Percentiles rank a stretch among this genome's conserved stretches.
phyloP scores from a whole-genome alignment of 2,113 vertebrate species.

The Dryoscopus gambensis region DNA sequence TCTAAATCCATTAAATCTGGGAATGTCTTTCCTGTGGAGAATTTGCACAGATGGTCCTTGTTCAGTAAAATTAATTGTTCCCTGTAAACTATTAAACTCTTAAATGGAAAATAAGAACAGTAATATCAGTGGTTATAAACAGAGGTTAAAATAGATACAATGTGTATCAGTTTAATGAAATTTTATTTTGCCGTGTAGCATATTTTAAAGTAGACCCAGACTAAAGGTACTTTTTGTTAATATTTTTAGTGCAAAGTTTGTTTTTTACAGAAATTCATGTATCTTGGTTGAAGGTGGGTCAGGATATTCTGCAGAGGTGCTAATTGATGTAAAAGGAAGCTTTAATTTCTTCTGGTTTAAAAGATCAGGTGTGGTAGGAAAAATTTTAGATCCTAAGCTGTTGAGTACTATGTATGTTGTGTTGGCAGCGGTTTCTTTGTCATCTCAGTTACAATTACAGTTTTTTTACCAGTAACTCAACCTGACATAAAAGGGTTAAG shows the following conservation, averaged over 20 bases:
- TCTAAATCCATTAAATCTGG: background rate
- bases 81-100: background rate
- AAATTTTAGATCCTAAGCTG: background rate
- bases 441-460: background rate
- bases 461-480: background rate
- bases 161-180: background rate
- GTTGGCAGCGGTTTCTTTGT: background rate
- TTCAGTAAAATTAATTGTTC: background rate
- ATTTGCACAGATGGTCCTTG: background rate
- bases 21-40: background rate
- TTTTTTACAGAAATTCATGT: background rate
- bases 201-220: background rate
- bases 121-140: background rate
- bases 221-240: background rate
- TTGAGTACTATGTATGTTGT: background rate
- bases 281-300: background rate
- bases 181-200: background rate
- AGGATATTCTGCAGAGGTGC: background rate
- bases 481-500: background rate
- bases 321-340: background rate
- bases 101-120: background rate
- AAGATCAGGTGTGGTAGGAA: background rate
- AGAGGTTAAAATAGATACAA: background rate
- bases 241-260: background rate
- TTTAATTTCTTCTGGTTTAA: background rate